Base-by-base conservation (phyloP, 2,113 vertebrate genomes). In the Geococcyx californianus region DNA sequence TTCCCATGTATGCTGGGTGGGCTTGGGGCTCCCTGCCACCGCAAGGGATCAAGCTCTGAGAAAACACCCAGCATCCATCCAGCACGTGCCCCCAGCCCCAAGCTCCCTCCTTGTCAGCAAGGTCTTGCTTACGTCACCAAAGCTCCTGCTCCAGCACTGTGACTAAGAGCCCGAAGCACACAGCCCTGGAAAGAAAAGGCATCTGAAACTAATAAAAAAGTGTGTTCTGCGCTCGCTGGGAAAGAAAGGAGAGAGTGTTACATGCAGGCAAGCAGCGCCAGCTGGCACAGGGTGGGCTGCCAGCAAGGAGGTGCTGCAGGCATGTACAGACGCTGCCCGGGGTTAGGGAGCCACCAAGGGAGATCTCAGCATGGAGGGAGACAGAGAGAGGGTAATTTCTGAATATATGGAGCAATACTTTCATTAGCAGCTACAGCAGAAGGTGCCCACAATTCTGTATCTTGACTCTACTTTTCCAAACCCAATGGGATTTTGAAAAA, bases 21-120 rank as follows among this genome's bases (percentile, higher is more conserved):
- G 18, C 70, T 21, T 54, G 54, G 59, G 40, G 34, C 51, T 87
- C 13, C 51, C 40, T 33, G 34, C 54, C n/a, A 40, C 40, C 28
- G 28, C 11, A 62, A 79, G 16, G 34, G 17, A 9, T 34, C 63
- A 15, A 24, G 11, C 2, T 5, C 28, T 17, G 24, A 34, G 42
- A 44, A 51, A 80, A 68, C 51, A 69, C 18, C 56, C 75, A 58
- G 58, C 33, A 69, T 20, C 11, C 18, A 25, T n/a, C 2, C 0
- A 70, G 18, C 21, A 69, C 20, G 2, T 0, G 0, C 1, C 52
- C 29, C 42, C 4, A 2, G 28, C 31, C 42, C 51, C 7, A 3
- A 67, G 34, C 1, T 8, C 56, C 33, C 23, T 51, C 56, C 51
- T 34, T 15, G 1, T 36, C 70, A 75, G 44, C 86, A 62, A 67